These are phyloP conservation scores for Meiosimyza platycephala DNA, from an alignment of 2,888 invertebrate species.

Conservation along the genomic window DNA sequence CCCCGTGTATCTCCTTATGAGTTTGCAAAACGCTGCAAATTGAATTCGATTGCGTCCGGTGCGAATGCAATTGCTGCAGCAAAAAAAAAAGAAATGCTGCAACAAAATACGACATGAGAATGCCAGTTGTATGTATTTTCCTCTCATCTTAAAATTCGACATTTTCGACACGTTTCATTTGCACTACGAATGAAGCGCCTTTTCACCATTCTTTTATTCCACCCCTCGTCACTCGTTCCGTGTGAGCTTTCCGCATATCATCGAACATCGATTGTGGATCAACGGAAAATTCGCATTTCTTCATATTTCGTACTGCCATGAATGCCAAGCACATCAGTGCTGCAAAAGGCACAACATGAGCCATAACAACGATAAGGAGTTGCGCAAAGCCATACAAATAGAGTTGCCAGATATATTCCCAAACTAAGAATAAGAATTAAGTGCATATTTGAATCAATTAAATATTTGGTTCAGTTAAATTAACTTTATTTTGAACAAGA, in stretches of 20 bases:
- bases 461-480: too few relatives aligned
- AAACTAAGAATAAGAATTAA: too few relatives aligned
- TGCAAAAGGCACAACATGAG: too few relatives aligned
- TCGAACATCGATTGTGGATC: constrained; percentile 1
- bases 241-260: too few relatives aligned
- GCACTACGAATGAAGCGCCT: constrained; percentile 15
- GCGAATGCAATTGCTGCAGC: background rate
- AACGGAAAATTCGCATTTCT: constrained; percentile 30
- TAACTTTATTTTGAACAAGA: too few relatives aligned
- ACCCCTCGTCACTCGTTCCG: background rate
- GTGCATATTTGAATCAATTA: too few relatives aligned
- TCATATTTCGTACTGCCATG: constrained; percentile 29
- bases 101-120: background rate
- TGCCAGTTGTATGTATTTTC: constrained; percentile 4
- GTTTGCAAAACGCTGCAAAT: too few relatives aligned
- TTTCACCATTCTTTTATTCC: background rate
- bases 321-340: constrained; percentile 28
- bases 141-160: constrained; percentile 21
- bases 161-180: constrained; percentile 35
- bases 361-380: too few relatives aligned
- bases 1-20: too few relatives aligned
- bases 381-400: too few relatives aligned
- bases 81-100: background rate
- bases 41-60: too few relatives aligned
- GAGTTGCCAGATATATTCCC: too few relatives aligned